Conservation (phyloP, 1,140 invertebrate genomes). For the Nymphalis io region DNA sequence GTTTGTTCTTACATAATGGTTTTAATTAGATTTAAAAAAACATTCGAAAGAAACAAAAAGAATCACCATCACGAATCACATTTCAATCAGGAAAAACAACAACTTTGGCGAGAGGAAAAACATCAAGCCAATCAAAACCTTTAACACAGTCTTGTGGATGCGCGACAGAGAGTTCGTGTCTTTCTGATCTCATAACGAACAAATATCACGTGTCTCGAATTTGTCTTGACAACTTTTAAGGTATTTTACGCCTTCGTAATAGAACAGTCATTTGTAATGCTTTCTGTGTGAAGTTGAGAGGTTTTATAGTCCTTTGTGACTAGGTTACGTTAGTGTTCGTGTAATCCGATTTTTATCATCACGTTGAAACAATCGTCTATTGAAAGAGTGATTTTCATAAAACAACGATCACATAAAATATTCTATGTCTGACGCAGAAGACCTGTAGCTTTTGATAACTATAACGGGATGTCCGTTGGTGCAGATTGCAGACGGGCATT, state of each 20-base stretch:
- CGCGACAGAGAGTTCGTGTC: background rate
- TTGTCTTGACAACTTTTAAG: constrained; percentile 16
- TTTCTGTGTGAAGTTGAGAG: constrained; percentile 15
- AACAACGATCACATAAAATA: too few relatives aligned
- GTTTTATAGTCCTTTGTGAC: background rate
- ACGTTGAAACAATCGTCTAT: too few relatives aligned
- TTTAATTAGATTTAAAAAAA: too few relatives aligned
- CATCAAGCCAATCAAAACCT: constrained; percentile 21
- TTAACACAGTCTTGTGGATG: constrained; percentile 3
- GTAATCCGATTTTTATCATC: too few relatives aligned
- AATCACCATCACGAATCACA: constrained; percentile 4
- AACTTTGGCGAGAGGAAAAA: constrained; percentile 1
- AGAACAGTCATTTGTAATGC: constrained; percentile 20
- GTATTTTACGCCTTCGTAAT: constrained; percentile 19
- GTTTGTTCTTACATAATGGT: too few relatives aligned
- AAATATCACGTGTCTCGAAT: constrained; percentile 23
- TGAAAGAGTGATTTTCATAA: too few relatives aligned
- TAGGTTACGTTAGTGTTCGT: background rate
- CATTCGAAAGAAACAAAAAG: background rate
- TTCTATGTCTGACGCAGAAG: too few relatives aligned
- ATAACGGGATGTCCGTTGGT: too few relatives aligned
- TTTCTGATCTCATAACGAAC: constrained; percentile 18
- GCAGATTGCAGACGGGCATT: too few relatives aligned
- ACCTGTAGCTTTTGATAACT: too few relatives aligned
- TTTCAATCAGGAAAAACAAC: constrained; percentile 22